phyloP scores from a whole-genome alignment of 1,140 invertebrate genomes.

The Thereuonema tuberculata region DNA sequence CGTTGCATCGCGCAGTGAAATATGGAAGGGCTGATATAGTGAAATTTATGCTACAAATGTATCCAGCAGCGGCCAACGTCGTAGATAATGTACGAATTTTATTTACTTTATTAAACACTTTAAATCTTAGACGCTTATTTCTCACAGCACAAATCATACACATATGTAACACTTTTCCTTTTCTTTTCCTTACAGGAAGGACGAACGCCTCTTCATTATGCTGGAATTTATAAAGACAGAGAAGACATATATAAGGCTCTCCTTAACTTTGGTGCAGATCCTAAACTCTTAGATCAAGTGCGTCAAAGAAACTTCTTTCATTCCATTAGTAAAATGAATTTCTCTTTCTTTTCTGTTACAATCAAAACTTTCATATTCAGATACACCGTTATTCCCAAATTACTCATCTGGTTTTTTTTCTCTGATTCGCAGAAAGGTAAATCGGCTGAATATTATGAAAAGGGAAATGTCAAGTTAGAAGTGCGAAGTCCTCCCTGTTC shows the following conservation, averaged over 20 bases:
- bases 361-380: no score
- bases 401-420: no score
- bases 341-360: no score
- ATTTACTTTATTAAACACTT: no score
- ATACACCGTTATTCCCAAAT: no score
- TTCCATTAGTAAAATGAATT: neutral
- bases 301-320: neutral
- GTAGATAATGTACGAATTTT: slow-evolving; percentile 16
- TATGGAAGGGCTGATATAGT: slow-evolving; percentile 16
- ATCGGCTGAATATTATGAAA: slow-evolving; percentile 23
- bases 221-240: slow-evolving; percentile 21
- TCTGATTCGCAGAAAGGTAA: slow-evolving; percentile 21
- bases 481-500: slow-evolving; percentile 11
- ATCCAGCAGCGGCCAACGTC: slow-evolving; percentile 16
- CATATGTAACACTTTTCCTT: no score
- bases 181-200: slow-evolving; percentile 17
- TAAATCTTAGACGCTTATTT: slow-evolving; percentile 19
- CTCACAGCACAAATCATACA: slow-evolving; percentile 8
- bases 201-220: slow-evolving; percentile 23
- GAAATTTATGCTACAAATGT: slow-evolving; percentile 14
- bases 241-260: slow-evolving; percentile 22
- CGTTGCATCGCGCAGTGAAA: slow-evolving; percentile 26
- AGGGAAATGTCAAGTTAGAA: slow-evolving; percentile 11
- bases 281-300: slow-evolving; percentile 19
- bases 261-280: slow-evolving; percentile 20